Evolutionary conservation across 1,140 invertebrate genomes (phyloP), one percentile per base, ranked within the genome.

Genomic region (Drosophila parabipectinata): DNA sequence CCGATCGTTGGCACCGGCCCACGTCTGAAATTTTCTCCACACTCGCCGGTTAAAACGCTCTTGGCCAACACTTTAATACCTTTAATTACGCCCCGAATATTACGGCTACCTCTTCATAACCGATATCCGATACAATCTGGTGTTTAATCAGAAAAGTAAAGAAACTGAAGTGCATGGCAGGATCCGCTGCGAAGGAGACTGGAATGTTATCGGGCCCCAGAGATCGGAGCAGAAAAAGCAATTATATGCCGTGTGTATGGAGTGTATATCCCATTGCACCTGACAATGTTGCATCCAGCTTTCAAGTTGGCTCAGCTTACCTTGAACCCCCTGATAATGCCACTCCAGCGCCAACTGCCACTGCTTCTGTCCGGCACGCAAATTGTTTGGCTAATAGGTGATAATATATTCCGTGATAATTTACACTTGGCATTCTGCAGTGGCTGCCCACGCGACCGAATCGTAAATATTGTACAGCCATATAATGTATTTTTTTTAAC

Each of bases 41-140:
- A 3, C 51, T 15, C 8, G 26, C 32, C 14, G 50, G 30, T 14
- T 66, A 56, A 71, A 58, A 56, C 57, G 48, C 34, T 63, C 50
- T 54, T 52, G 69, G 48, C 30, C 60, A 60, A 71, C 80, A 66
- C 77, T 81, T 74, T 74, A 81, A 84, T 87, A 87, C 82, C 78
- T 87, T 87, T 87, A 85, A 85, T 85, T 87, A 85, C 81, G 83
- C 74, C 78, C 82, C 82, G 53, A 85, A 80, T 72, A 75, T 77
- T 69, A 75, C 34, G 47, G 79, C 39, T 45, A 34, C 7, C 67
- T 72, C 66, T 47, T 67, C 64, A 73, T 72, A 59, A 69, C 39
- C 64, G 57, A 77, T 53, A 77, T 55, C 55, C 45, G 82, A 84
- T 84, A 66, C 69, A 54, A 66, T 77, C 82, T 15, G 12, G 28